Percentiles rank a stretch among this genome's conserved stretches.
phyloP scores from a whole-genome alignment of 2,888 invertebrate genomes.

The Oegoconia quadripuncta region DNA sequence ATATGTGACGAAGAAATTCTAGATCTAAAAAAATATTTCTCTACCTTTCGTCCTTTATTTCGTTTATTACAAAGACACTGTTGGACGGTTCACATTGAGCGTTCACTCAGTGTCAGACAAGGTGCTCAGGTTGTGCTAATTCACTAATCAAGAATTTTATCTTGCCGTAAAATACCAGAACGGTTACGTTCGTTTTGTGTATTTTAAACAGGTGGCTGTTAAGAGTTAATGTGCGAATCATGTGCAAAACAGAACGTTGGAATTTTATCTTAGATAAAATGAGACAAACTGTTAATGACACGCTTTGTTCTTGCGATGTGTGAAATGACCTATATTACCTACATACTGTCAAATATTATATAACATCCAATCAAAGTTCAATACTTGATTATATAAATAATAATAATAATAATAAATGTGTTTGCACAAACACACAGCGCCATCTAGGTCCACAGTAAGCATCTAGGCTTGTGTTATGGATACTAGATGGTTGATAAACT shows the following conservation, averaged over 20 bases:
- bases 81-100: too few species aligned
- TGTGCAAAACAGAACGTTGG: slow-evolving; percentile 41
- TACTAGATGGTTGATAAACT: too few species aligned
- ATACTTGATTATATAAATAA: slow-evolving; percentile 44
- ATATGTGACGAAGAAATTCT: too few species aligned
- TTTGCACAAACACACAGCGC: slow-evolving; percentile 36
- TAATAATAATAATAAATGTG: slow-evolving; percentile 36
- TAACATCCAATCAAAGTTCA: too few species aligned
- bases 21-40: too few species aligned
- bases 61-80: too few species aligned
- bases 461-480: too few species aligned
- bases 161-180: slow-evolving; percentile 38
- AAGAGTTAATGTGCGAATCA: slow-evolving; percentile 14
- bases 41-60: too few species aligned
- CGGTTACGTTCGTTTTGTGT: slow-evolving; percentile 35
- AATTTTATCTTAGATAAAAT: slow-evolving; percentile 47
- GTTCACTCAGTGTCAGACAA: too few species aligned
- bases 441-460: too few species aligned
- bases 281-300: slow-evolving; percentile 41
- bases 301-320: slow-evolving; percentile 36
- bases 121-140: neutral
- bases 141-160: slow-evolving; percentile 30
- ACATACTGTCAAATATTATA: too few species aligned
- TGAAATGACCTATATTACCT: slow-evolving; percentile 41
- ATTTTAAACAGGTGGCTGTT: slow-evolving; percentile 7